Evolutionary conservation across 2,113 vertebrate species (phyloP).

Genomic region (Pseudorasbora parva): DNA sequence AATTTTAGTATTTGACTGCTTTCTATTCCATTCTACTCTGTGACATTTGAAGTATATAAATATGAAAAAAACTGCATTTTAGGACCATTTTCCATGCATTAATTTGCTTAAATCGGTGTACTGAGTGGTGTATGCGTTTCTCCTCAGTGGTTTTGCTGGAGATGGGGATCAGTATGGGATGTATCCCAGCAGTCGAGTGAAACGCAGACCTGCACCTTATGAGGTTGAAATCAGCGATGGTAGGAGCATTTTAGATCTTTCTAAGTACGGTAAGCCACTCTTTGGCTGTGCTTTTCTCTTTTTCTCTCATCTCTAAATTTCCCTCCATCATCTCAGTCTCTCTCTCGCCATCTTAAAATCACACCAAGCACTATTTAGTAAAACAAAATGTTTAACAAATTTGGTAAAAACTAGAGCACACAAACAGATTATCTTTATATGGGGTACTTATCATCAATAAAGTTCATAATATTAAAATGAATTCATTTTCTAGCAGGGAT

Average conservation of each 20-base stretch:
- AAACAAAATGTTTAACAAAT: not conserved
- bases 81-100: not conserved
- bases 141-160: constrained; percentile 79
- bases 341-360: not conserved
- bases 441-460: not conserved
- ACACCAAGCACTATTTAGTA: not conserved
- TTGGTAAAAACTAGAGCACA: not conserved
- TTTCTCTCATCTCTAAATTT: not conserved
- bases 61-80: not conserved
- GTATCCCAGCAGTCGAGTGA: constrained; percentile 78
- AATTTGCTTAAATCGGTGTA: not conserved
- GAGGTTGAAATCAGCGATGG: constrained; percentile 87
- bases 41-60: not conserved
- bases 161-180: constrained; percentile 84
- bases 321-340: not conserved
- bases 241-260: constrained; percentile 64
- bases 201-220: constrained; percentile 81
- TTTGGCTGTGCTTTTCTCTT: constrained; percentile 42
- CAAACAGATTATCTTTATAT: not conserved
- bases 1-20: too few relatives aligned
- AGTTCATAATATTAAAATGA: too few relatives aligned
- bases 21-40: not conserved
- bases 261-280: constrained; percentile 32
- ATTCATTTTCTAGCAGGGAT: not conserved
- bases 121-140: not conserved